Conservation (phyloP, 2,888 invertebrate genomes). For the Lumbricus terrestris region DNA sequence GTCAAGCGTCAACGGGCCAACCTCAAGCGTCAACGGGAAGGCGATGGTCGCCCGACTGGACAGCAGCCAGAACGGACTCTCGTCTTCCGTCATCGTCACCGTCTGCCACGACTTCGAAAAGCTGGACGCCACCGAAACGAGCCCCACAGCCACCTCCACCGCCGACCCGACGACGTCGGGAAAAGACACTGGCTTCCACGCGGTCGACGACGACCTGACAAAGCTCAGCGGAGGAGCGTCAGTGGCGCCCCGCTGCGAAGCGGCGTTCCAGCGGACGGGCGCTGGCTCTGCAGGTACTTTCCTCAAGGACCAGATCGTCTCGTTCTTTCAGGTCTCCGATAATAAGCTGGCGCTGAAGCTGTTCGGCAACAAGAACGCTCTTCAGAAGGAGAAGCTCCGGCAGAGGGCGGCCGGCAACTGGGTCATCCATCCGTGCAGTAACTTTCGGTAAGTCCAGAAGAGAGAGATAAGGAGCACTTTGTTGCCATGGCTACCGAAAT, state of each 20-base stretch:
- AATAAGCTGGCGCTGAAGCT: conserved; percentile 99
- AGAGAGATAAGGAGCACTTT: not conserved
- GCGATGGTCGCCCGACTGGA: not conserved
- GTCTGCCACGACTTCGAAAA: not conserved
- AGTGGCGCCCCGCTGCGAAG: not conserved
- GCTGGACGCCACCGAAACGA: not conserved
- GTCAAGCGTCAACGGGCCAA: not conserved
- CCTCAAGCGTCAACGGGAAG: not conserved
- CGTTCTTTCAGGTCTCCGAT: conserved; percentile 93
- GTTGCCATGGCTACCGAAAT: not conserved
- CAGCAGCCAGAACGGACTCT: not conserved
- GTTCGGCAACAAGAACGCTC: conserved; percentile 96
- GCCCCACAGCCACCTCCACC: not conserved
- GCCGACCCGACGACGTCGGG: not conserved
- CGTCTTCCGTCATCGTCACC: not conserved
- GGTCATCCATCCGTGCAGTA: conserved; percentile 99
- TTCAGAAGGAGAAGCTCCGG: conserved; percentile 95
- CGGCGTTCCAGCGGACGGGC: not conserved
- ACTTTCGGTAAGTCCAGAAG: conserved; percentile 92
- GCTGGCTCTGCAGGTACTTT: conserved; percentile 49
- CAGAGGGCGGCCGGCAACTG: conserved; percentile 97
- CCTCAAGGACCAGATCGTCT: conserved; percentile 57
- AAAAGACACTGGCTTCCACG: conserved; percentile 8
- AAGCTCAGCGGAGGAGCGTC: not conserved
- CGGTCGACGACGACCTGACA: not conserved